phyloP scores from a whole-genome alignment of 2,797 vertebrate genomes.

The Spondyliosoma cantharus region DNA sequence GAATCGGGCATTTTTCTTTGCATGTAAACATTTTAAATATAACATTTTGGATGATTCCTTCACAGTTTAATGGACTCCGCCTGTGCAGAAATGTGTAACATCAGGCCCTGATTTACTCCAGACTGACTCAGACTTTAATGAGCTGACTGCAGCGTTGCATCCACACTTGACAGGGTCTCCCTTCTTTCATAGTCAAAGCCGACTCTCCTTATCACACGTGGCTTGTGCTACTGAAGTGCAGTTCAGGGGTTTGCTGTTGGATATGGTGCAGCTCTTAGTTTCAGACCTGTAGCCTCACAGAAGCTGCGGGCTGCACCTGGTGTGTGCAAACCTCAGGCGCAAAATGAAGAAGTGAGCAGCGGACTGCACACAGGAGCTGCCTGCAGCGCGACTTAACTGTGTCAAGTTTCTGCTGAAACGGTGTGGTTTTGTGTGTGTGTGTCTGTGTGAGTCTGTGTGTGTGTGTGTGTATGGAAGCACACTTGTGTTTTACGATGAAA shows the following conservation, averaged over 20 bases:
- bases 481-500: conserved; percentile 18
- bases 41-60: neutral
- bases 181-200: conserved; percentile 31
- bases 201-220: conserved; percentile 59
- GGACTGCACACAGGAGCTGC: conserved; percentile 20
- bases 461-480: neutral
- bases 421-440: conserved; percentile 27
- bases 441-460: conserved; percentile 4
- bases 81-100: neutral
- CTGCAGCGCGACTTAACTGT: conserved; percentile 48
- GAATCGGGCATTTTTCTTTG: too few species aligned
- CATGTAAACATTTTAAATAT: too few species aligned
- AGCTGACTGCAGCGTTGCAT: conserved; percentile 18
- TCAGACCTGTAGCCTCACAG: conserved; percentile 33
- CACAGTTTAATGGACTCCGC: too few species aligned
- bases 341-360: conserved; percentile 70
- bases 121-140: conserved; percentile 23
- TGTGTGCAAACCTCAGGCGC: conserved; percentile 45
- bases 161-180: conserved; percentile 34
- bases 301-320: conserved; percentile 64
- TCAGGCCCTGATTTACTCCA: neutral
- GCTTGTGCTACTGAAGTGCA: conserved; percentile 56
- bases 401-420: conserved; percentile 59
- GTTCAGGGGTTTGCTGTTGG: conserved; percentile 13
- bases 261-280: conserved; percentile 43